Percentiles rank a stretch among this genome's conserved stretches.
Conservation (phyloP, 2,888 invertebrate species). For the Linyphia triangularis region DNA sequence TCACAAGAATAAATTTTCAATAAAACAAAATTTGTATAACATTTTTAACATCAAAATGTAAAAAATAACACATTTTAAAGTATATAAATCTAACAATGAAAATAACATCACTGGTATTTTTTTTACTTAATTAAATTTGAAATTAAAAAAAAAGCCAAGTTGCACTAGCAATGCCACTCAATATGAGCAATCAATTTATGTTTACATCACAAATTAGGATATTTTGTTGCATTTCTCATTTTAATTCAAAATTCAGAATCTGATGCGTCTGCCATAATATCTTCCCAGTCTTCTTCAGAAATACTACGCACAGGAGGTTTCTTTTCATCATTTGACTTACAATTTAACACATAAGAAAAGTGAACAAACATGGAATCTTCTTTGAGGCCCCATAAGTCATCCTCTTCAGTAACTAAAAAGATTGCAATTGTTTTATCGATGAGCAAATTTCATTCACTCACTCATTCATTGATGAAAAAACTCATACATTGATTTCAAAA, state of each 20-base stretch:
- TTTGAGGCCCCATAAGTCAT: conserved; percentile 60
- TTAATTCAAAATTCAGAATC: conserved; percentile 1
- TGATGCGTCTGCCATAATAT: conserved; percentile 47
- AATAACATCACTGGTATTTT: background rate
- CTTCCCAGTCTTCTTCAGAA: conserved; percentile 69
- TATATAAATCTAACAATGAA: background rate
- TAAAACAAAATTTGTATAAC: no score
- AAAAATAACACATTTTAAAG: background rate
- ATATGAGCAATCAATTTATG: background rate
- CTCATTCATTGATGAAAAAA: no score
- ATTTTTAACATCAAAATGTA: no score
- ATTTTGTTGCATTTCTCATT: background rate
- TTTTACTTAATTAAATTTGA: background rate
- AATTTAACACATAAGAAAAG: conserved; percentile 50
- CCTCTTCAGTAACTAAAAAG: conserved; percentile 61
- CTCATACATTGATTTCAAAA: no score
- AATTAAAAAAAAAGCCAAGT: no score
- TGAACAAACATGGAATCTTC: conserved; percentile 41
- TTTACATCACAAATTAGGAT: background rate
- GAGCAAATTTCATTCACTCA: no score
- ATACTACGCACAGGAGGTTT: conserved; percentile 29
- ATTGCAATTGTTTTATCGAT: background rate
- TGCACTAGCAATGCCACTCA: background rate
- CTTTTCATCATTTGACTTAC: background rate
- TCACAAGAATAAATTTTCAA: no score